A percentile compares a stretch with the other conserved stretches of the same genome.
Evolutionary conservation across 2,797 vertebrate species (phyloP).

Genomic region (Tarsius wallacei): DNA sequence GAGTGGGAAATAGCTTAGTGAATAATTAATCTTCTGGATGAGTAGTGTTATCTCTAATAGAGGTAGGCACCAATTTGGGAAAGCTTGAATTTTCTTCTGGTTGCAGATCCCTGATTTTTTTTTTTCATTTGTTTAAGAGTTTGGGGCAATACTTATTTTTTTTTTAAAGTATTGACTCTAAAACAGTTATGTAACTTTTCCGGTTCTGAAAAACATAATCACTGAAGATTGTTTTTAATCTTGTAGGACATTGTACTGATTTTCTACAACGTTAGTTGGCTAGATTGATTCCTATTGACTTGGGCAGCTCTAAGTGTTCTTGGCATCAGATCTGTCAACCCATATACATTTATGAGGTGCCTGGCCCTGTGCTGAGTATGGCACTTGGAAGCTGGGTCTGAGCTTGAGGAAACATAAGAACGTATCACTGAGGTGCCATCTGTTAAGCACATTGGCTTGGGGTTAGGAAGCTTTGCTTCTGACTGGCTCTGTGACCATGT

Average conservation of each 20-base stretch:
- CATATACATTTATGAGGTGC: not conserved
- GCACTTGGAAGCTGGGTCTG: conserved; percentile 31
- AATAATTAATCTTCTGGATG: not conserved
- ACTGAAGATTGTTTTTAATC: conserved; percentile 24
- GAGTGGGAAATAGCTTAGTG: not conserved
- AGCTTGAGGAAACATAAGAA: not conserved
- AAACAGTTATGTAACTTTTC: conserved; percentile 37
- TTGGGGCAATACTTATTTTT: not conserved
- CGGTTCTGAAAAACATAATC: conserved; percentile 37
- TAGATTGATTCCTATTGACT: not conserved
- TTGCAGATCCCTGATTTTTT: not conserved
- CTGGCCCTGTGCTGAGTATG: conserved; percentile 59
- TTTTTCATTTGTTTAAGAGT: conserved; percentile 2
- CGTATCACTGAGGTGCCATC: not conserved
- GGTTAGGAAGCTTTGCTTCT: conserved; percentile 56
- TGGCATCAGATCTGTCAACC: not conserved
- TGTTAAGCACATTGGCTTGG: conserved; percentile 46
- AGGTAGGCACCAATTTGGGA: not conserved
- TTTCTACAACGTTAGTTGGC: conserved; percentile 25
- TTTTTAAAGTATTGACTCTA: not conserved
- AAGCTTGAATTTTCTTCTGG: conserved; percentile 7
- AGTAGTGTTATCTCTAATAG: not conserved
- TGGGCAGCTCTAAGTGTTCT: not conserved
- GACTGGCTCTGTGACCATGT: conserved; percentile 45
- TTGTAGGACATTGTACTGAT: not conserved